phyloP scores from a whole-genome alignment of 2,113 vertebrate genomes.

The Phalacrocorax brasilianus region DNA sequence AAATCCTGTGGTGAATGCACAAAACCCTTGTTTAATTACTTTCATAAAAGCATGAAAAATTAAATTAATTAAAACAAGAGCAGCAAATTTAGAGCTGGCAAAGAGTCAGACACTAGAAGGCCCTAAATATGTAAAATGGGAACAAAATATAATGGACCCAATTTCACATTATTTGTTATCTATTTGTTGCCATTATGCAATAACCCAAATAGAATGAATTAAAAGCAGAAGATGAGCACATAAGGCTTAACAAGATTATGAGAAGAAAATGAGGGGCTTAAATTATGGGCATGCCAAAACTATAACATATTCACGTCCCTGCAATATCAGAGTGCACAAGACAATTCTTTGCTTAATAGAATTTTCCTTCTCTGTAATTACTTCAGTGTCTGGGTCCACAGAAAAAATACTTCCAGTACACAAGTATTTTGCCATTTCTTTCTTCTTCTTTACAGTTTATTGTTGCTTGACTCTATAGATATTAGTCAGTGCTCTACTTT shows the following conservation, averaged over 20 bases:
- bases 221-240: constrained; percentile 21
- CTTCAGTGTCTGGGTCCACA: neutral
- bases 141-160: neutral
- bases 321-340: neutral
- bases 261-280: constrained; percentile 8
- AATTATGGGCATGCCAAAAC: constrained; percentile 15
- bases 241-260: constrained; percentile 15
- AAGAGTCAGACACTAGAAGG: neutral
- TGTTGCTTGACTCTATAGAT: neutral
- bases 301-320: neutral
- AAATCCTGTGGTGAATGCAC: neutral
- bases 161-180: constrained; percentile 15
- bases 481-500: neutral
- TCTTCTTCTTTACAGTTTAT: neutral
- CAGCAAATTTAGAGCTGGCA: neutral
- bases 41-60: neutral
- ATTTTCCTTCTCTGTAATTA: constrained; percentile 18
- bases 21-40: neutral
- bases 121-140: neutral
- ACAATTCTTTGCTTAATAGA: neutral
- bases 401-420: neutral
- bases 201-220: constrained; percentile 22
- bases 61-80: constrained; percentile 28
- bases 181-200: constrained; percentile 29
- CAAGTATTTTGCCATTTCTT: neutral